Conservation (phyloP, 2,113 vertebrate species). For the Pedionomus torquatus region DNA sequence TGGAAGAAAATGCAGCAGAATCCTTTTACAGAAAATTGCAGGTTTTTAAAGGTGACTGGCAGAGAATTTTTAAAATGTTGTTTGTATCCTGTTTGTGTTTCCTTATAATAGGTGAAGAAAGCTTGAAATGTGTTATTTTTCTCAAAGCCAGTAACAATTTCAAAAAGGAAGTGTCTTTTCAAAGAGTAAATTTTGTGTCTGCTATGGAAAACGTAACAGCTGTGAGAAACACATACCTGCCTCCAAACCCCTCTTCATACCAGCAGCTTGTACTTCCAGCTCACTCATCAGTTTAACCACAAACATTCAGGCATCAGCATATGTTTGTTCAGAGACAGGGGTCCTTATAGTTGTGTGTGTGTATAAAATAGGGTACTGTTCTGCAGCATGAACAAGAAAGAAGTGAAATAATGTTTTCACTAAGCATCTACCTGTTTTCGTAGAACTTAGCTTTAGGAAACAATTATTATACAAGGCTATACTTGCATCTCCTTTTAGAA, state of each 20-base stretch:
- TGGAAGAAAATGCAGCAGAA: background rate
- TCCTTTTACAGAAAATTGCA: background rate
- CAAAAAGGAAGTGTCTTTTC: background rate
- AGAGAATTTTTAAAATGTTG: background rate
- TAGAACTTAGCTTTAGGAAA: background rate
- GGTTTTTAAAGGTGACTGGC: background rate
- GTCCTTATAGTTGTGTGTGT: background rate
- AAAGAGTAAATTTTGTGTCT: background rate
- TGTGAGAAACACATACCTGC: background rate
- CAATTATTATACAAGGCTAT: background rate
- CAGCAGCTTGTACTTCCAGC: background rate
- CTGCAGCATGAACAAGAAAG: background rate
- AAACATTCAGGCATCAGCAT: background rate
- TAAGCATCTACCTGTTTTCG: background rate
- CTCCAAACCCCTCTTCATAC: background rate
- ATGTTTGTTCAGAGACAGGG: background rate
- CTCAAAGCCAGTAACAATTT: constrained; percentile 8
- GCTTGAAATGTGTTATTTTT: background rate
- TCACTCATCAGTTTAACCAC: constrained; percentile 11
- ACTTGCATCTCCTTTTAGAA: background rate
- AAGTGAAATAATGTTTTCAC: background rate
- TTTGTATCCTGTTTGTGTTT: constrained; percentile 4
- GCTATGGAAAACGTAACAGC: background rate
- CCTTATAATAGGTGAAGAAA: background rate
- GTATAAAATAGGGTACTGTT: background rate